Conservation (phyloP, 2,797 vertebrate species). For the Novumbra hubbsi region DNA sequence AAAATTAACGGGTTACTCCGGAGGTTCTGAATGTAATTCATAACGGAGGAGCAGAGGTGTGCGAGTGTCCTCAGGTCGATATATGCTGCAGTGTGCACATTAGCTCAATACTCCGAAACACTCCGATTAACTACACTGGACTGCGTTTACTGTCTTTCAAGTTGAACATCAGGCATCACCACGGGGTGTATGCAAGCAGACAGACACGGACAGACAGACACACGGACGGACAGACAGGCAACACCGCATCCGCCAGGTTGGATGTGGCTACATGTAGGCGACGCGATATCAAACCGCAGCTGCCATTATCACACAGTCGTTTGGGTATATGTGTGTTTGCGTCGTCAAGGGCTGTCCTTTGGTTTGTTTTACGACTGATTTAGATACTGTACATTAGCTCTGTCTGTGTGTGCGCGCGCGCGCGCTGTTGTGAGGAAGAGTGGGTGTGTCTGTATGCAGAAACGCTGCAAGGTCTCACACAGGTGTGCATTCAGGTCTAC, state of each 20-base stretch:
- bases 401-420: not conserved
- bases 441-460: not conserved
- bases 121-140: not conserved
- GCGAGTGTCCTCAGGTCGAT: not conserved
- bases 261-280: not conserved
- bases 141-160: not conserved
- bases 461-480: too few relatives aligned
- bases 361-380: not conserved
- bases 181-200: not conserved
- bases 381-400: not conserved
- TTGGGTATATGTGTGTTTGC: not conserved
- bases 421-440: conserved; percentile 2
- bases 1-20: not conserved
- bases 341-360: conserved; percentile 2
- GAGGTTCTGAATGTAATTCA: too few relatives aligned
- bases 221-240: too few relatives aligned
- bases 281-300: not conserved
- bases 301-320: not conserved
- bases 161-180: not conserved
- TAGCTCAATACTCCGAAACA: not conserved
- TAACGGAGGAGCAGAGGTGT: too few relatives aligned
- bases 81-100: not conserved
- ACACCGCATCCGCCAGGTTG: too few relatives aligned
- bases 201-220: too few relatives aligned
- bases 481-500: not conserved